Percentiles rank a stretch among this genome's conserved stretches.
Evolutionary conservation across 2,797 vertebrate genomes (phyloP).

Genomic region (Acestrorhynchus altus): DNA sequence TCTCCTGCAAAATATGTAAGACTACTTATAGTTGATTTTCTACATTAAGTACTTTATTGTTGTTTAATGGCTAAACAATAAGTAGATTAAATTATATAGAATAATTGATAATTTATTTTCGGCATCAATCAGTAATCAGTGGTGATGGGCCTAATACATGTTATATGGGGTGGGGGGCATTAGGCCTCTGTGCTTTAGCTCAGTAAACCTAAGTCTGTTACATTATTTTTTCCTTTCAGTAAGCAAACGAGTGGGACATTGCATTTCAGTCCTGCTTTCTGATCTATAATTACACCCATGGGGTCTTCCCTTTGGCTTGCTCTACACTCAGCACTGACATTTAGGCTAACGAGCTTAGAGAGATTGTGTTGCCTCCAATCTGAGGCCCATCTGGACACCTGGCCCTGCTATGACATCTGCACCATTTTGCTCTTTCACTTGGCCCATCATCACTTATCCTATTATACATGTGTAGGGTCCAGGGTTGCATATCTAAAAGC

Average conservation of each 20-base stretch:
- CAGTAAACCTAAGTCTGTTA: conserved; percentile 25
- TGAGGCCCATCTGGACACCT: conserved; percentile 67
- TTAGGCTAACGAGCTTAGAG: conserved; percentile 66
- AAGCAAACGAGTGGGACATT: conserved; percentile 9
- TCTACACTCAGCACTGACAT: conserved; percentile 37
- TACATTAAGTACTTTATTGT: no score
- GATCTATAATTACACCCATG: conserved; percentile 35
- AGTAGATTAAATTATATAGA: no score
- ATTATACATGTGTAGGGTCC: not conserved
- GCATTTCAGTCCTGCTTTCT: conserved; percentile 37
- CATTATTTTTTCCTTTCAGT: conserved; percentile 39
- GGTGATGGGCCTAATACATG: no score
- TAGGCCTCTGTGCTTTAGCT: conserved; percentile 32
- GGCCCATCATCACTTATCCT: not conserved
- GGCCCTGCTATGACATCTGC: not conserved
- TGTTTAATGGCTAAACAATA: no score
- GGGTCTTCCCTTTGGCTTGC: conserved; percentile 26
- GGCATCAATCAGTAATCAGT: no score
- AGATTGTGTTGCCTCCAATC: conserved; percentile 54
- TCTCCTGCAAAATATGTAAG: no score
- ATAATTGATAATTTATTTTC: no score
- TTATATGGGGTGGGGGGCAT: no score
- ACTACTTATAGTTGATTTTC: no score
- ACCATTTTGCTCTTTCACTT: not conserved
- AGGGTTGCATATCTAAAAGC: not conserved